A percentile compares a stretch with the other conserved stretches of the same genome.
Evolutionary conservation across 2,888 invertebrate genomes (phyloP).

Genomic region (Cyrtodaria siliqua): DNA sequence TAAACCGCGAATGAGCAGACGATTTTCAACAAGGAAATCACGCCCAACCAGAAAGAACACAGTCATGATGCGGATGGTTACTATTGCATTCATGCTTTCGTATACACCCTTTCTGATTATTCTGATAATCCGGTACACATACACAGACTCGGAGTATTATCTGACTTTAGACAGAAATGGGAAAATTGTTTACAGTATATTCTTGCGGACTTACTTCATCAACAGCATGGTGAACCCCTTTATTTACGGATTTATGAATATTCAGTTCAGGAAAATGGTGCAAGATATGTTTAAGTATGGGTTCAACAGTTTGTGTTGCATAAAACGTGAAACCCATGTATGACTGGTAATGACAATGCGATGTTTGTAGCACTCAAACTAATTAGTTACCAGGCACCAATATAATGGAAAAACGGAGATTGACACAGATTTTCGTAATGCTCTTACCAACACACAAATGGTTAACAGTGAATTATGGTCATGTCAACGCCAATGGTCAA

Average conservation of each 20-base stretch:
- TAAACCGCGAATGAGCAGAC: conserved; percentile 4
- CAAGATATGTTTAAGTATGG: conserved; percentile 42
- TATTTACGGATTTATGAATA: conserved; percentile 64
- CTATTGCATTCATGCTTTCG: conserved; percentile 57
- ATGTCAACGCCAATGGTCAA: no score
- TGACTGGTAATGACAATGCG: no score
- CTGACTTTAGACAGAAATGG: conserved; percentile 16
- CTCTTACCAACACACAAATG: no score
- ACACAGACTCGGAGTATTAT: conserved; percentile 38
- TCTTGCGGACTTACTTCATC: conserved; percentile 54
- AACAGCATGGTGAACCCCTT: conserved; percentile 62
- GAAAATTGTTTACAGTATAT: conserved; percentile 51
- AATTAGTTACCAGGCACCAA: no score
- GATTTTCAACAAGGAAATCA: conserved; percentile 14
- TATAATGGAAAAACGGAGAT: no score
- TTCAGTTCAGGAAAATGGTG: conserved; percentile 43
- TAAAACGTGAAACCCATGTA: not conserved
- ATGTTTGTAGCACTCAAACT: no score
- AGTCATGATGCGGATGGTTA: conserved; percentile 63
- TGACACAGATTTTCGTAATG: no score
- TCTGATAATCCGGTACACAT: conserved; percentile 49
- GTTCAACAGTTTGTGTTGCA: conserved; percentile 44
- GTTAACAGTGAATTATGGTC: no score
- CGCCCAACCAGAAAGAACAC: conserved; percentile 41
- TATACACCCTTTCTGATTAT: conserved; percentile 57